Evolutionary conservation across 2,888 invertebrate species (phyloP).

Genomic region (Folsomia manolachei): DNA sequence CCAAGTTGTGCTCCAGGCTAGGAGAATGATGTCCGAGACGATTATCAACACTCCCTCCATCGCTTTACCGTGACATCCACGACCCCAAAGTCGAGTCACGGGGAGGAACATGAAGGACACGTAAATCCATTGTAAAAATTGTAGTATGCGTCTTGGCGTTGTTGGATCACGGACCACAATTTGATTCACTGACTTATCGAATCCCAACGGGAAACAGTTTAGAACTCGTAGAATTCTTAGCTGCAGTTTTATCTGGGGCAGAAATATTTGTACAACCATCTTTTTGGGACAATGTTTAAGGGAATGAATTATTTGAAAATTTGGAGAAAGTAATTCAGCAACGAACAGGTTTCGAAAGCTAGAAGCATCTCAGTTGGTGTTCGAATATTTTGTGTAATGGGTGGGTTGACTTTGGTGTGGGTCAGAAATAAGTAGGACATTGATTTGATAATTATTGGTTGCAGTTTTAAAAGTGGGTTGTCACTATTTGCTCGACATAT

Average conservation of each 20-base stretch:
- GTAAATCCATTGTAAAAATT: not conserved
- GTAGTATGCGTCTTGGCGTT: not conserved
- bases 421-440: too few species aligned
- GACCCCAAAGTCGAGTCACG: not conserved
- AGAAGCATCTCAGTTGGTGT: too few species aligned
- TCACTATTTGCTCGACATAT: too few species aligned
- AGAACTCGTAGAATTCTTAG: not conserved
- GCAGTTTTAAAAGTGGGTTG: too few species aligned
- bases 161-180: not conserved
- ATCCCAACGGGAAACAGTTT: not conserved
- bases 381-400: too few species aligned
- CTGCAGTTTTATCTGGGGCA: not conserved
- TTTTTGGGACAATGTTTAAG: too few species aligned
- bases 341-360: too few species aligned
- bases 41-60: not conserved
- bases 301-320: too few species aligned
- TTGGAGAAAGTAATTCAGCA: too few species aligned
- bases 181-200: not conserved
- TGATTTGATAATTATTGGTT: too few species aligned
- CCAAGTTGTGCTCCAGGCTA: not conserved
- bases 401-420: too few species aligned
- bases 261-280: not conserved
- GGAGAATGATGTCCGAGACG: not conserved
- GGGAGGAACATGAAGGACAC: not conserved
- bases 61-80: not conserved